These are phyloP conservation scores for Listrodromus nycthemerus DNA, from an alignment of 2,888 invertebrate genomes.

Conservation along the genomic window DNA sequence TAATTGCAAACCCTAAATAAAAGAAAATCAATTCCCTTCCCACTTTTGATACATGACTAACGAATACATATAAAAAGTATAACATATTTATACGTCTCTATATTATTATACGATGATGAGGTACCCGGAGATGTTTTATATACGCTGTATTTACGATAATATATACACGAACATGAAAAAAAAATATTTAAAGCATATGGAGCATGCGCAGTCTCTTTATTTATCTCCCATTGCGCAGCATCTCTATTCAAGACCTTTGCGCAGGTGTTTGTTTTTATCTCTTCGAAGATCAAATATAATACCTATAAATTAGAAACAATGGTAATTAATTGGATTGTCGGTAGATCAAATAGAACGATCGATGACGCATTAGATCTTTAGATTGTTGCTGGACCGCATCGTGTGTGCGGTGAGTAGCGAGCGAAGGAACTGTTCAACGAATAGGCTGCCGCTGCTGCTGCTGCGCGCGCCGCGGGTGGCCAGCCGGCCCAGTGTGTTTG, in stretches of 20 bases:
- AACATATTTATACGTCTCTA: slow-evolving; percentile 76
- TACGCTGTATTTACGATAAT: slow-evolving; percentile 81
- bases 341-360: background rate
- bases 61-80: slow-evolving; percentile 64
- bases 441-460: background rate
- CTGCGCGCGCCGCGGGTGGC: background rate
- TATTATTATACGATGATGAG: slow-evolving; percentile 74
- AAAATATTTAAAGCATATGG: slow-evolving; percentile 29
- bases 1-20: slow-evolving; percentile 39
- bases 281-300: background rate
- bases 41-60: slow-evolving; percentile 77
- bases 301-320: background rate
- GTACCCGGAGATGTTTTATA: slow-evolving; percentile 80
- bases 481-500: too few species aligned
- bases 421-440: slow-evolving; percentile 11
- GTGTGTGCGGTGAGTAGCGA: background rate
- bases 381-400: background rate
- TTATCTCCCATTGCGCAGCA: background rate
- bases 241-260: background rate
- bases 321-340: background rate
- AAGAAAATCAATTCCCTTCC: slow-evolving; percentile 65
- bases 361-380: background rate
- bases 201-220: background rate
- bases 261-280: background rate
- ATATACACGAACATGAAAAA: slow-evolving; percentile 74